Base-by-base conservation (phyloP, 1,140 invertebrate genomes). In the Orussus abietinus region DNA sequence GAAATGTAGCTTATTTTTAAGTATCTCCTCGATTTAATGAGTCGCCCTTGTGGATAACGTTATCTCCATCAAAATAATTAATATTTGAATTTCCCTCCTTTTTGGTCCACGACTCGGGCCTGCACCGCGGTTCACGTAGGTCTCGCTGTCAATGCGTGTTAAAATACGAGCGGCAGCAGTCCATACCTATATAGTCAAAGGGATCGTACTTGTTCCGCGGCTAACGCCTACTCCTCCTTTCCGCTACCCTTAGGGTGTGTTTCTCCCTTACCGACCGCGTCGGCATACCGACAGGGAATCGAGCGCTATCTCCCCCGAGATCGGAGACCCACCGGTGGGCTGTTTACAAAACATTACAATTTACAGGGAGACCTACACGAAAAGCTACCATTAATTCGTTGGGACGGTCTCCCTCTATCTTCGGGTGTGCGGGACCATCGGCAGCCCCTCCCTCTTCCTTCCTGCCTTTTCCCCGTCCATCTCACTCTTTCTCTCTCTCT, bases 271-370 rank as follows among this genome's bases (percentile, higher is more conserved):
- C n/a, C n/a, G n/a, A n/a, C n/a, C n/a, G 25, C 39, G 36, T 39
- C 44, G 21, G 14, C 18, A 45, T 28, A 34, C 30, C 13, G 31
- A 28, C 21, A 7, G 12, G 35, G 5, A 38, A 20, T 35, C 21
- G 1, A 40, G 45, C 44, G 49, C 32, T 59, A 56, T 54, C 51
- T 49, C 9, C 2, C 14, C 38, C 42, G 42, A 25, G 26, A 36
- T 46, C 48, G 43, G 38, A 28, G 29, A 40, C 34, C 42, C 47
- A 48, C 51, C 48, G 50, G 44, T 41, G 11, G 55, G 51, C 49
- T 63, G 57, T 63, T 63, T 60, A 58, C 54, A 57, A 60, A 58
- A 60, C 53, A 53, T 55, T 56, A 56, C 53, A 50, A 58, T 51
- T 51, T 52, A 55, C 41, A 33, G 42, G 42, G 49, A 53, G 42